Evolutionary conservation across 2,888 invertebrate genomes (phyloP).

Genomic region (Aleiodes alternator): DNA sequence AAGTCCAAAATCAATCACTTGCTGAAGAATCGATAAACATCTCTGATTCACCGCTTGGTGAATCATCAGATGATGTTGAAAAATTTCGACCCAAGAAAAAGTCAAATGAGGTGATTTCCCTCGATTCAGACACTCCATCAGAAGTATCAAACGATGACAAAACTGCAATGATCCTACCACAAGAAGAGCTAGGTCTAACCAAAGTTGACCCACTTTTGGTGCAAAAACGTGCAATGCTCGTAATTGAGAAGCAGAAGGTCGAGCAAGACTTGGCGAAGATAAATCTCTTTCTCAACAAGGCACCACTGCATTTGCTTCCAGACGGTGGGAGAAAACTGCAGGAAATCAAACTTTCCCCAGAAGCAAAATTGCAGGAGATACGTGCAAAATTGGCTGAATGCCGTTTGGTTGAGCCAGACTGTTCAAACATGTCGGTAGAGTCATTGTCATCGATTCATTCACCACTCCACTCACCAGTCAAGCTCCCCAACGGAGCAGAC

Average conservation of each 20-base stretch:
- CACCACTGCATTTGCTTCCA: slow-evolving; percentile 76
- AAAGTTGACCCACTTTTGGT: slow-evolving; percentile 60
- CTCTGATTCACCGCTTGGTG: background rate
- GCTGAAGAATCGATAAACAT: background rate
- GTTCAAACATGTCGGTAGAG: background rate
- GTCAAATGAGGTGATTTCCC: background rate
- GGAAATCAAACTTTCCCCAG: slow-evolving; percentile 29
- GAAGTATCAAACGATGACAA: slow-evolving; percentile 2
- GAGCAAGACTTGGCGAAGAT: slow-evolving; percentile 58
- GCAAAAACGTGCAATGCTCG: slow-evolving; percentile 61
- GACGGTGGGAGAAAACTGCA: slow-evolving; percentile 81
- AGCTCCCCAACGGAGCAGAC: too few species aligned
- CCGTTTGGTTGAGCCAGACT: slow-evolving; percentile 18
- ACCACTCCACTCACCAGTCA: too few species aligned
- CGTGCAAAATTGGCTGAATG: slow-evolving; percentile 74
- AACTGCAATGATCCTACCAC: slow-evolving; percentile 54
- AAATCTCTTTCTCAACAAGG: slow-evolving; percentile 58
- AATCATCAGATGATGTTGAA: background rate
- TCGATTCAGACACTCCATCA: background rate
- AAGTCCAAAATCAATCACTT: background rate
- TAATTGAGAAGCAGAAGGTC: slow-evolving; percentile 57
- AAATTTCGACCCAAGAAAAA: too few species aligned
- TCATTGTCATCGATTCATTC: background rate
- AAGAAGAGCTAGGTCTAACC: slow-evolving; percentile 57
- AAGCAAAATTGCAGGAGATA: slow-evolving; percentile 75